Evolutionary conservation across 2,113 vertebrate species (phyloP).

Genomic region (Crotalus tigris): DNA sequence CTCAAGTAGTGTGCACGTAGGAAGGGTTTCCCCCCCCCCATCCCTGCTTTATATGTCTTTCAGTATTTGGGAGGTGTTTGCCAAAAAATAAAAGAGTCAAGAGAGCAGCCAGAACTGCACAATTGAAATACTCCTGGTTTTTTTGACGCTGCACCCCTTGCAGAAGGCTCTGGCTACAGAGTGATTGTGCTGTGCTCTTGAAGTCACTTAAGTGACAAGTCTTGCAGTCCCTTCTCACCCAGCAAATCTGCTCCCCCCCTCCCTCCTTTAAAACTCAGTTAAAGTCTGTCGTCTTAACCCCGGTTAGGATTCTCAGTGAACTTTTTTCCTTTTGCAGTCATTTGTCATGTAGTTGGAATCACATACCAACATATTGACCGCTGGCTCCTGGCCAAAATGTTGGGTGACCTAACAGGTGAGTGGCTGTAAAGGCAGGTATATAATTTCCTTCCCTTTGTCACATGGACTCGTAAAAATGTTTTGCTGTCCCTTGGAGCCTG

Average conservation of each 20-base stretch:
- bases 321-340: conserved; percentile 70
- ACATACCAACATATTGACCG: conserved; percentile 92
- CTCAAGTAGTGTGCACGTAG: background rate
- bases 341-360: conserved; percentile 92
- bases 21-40: background rate
- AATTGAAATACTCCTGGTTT: background rate
- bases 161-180: background rate
- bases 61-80: background rate
- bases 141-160: no score
- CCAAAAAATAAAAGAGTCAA: background rate
- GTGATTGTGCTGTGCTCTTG: background rate
- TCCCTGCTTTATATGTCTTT: background rate
- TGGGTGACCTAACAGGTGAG: conserved; percentile 87
- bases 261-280: background rate
- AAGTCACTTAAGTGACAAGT: background rate
- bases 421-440: background rate
- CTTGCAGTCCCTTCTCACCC: background rate
- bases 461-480: no score
- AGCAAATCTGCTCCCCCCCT: background rate
- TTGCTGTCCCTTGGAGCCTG: background rate
- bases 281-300: background rate
- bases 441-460: background rate
- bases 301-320: background rate
- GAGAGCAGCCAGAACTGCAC: background rate
- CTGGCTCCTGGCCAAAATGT: conserved; percentile 86